Evolutionary conservation across 2,888 invertebrate genomes (phyloP).

Genomic region (Agriopis leucophaearia): DNA sequence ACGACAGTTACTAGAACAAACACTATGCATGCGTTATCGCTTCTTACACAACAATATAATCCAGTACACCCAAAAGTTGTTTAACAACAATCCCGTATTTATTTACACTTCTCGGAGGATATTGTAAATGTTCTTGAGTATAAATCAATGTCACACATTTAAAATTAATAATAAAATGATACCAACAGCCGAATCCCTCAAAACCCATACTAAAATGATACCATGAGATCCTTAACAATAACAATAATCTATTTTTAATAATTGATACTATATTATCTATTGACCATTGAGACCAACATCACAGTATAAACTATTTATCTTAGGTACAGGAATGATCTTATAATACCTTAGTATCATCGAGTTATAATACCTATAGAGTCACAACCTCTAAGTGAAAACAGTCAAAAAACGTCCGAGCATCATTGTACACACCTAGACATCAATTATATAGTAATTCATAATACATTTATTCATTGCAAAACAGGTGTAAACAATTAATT

Average conservation of each 20-base stretch:
- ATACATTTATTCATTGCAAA: too few relatives aligned
- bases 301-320: constrained; percentile 83
- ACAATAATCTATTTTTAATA: constrained; percentile 82
- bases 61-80: constrained; percentile 61
- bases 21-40: constrained; percentile 35
- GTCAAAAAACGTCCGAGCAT: too few relatives aligned
- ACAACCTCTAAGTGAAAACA: too few relatives aligned
- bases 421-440: too few relatives aligned
- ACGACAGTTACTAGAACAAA: constrained; percentile 20
- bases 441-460: too few relatives aligned
- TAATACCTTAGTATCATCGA: constrained; percentile 69
- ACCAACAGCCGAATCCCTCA: constrained; percentile 78
- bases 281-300: constrained; percentile 85
- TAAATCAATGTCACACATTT: constrained; percentile 54
- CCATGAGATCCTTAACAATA: constrained; percentile 86
- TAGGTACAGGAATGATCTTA: constrained; percentile 86
- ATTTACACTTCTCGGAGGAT: constrained; percentile 42
- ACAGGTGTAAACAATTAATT: too few relatives aligned
- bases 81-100: constrained; percentile 57
- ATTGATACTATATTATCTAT: constrained; percentile 84
- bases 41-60: constrained; percentile 46
- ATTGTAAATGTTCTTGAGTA: constrained; percentile 42
- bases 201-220: constrained; percentile 76
- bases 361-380: too few relatives aligned
- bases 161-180: constrained; percentile 65